Base-by-base conservation (phyloP, 64 coral and sea anemone species). In the Catalaphyllia jardinei region DNA sequence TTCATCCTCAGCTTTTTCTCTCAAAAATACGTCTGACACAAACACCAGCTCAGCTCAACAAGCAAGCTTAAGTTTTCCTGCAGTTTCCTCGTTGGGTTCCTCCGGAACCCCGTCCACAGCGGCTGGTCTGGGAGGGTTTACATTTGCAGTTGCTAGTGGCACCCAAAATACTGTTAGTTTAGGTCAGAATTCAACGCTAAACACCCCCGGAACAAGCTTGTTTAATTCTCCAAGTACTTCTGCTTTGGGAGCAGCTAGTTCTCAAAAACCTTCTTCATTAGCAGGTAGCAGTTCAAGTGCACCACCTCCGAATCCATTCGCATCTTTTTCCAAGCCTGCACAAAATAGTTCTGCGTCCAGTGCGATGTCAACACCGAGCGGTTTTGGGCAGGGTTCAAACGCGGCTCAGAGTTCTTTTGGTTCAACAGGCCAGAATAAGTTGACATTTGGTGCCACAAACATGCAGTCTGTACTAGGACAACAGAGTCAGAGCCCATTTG, bases 391-490 rank as follows among this genome's bases (percentile, higher is more conserved):
- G 27, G 52, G 22, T 15, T 24, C 62, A 10, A 29, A 17, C 31
- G 27, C 81, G 25, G 8, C 81, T 50, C 81, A 69, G 63, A n/a
- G 14, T 51, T 50, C 33, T 28, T 51, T 71, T 85, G 81, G 62
- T 17, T 71, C 31, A 71, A 29, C 22, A 85, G 5, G 20, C 65
- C 81, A 71, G 38, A 85, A 71, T 17, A 85, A 71, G 64, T 35
- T 7, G 5, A n/a, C 62, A 5, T 85, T 71, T 71, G 81, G 81
- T 28, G 42, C 38, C 16, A 71, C 62, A 0, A 85, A 71, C 81
- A 71, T 85, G 81, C 81, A 50, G 33, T 27, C 81, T n/a, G 20
- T 71, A 85, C 11, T 20, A 51, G 63, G 30, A 38, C 38, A 71
- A 27, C 63, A 33, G 20, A 9, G 2, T 71, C 81, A 85, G 28